These are phyloP conservation scores for Atethmia centrago DNA, from an alignment of 2,888 invertebrate species.

Conservation along the genomic window DNA sequence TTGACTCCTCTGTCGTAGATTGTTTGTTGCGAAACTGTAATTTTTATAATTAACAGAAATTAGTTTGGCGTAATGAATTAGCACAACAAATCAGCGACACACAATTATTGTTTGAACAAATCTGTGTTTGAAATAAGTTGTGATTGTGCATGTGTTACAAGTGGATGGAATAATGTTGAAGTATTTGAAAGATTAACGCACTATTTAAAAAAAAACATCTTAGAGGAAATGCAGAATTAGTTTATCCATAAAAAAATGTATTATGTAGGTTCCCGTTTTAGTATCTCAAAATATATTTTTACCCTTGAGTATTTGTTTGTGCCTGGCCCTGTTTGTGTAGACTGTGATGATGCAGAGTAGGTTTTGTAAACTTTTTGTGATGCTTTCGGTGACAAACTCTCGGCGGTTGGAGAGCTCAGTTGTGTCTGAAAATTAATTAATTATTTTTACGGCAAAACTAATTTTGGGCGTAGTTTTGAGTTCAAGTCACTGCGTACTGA, in stretches of 20 bases:
- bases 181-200: not conserved
- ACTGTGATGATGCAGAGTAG: slow-evolving; percentile 82
- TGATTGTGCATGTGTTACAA: slow-evolving; percentile 6
- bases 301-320: slow-evolving; percentile 86
- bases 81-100: slow-evolving; percentile 14
- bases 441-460: not conserved
- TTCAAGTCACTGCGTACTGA: not conserved
- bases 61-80: not conserved
- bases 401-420: slow-evolving; percentile 83
- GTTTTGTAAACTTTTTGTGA: slow-evolving; percentile 88
- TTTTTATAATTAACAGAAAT: slow-evolving; percentile 7
- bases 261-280: slow-evolving; percentile 12
- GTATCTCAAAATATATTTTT: slow-evolving; percentile 67
- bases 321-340: slow-evolving; percentile 80
- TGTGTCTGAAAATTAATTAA: slow-evolving; percentile 84
- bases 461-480: not conserved
- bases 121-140: slow-evolving; percentile 20
- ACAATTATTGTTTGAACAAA: slow-evolving; percentile 4
- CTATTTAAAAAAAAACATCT: not conserved
- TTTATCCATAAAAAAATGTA: not conserved
- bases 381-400: slow-evolving; percentile 89
- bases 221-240: not conserved
- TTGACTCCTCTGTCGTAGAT: slow-evolving; percentile 72
- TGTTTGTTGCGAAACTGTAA: slow-evolving; percentile 83
- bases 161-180: not conserved